Conservation (phyloP, 2,797 vertebrate genomes). For the Rhinoraja longicauda region DNA sequence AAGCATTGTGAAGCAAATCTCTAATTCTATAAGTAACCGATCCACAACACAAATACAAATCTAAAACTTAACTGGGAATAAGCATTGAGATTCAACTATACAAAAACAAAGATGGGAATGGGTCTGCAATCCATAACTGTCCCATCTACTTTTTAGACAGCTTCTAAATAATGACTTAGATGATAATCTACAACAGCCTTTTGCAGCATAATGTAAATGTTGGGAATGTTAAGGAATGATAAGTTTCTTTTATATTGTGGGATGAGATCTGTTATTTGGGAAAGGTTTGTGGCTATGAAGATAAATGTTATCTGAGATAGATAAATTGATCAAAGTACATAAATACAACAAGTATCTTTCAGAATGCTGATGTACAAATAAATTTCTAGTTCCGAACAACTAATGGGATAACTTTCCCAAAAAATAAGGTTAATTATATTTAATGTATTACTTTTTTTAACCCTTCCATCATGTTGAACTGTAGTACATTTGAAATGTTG, state of each 20-base stretch:
- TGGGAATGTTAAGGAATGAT: no score
- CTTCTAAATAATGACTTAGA: no score
- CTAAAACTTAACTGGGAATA: not conserved
- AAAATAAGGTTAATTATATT: not conserved
- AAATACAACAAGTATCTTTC: not conserved
- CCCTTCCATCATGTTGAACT: not conserved
- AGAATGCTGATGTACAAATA: not conserved
- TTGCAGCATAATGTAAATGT: no score
- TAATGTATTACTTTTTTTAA: not conserved
- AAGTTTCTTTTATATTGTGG: no score
- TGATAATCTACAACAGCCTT: no score
- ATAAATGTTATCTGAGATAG: not conserved
- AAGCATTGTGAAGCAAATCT: not conserved
- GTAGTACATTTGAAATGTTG: not conserved
- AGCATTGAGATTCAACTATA: not conserved
- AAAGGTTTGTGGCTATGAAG: not conserved
- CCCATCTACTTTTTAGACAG: no score
- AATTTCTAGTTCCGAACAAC: not conserved
- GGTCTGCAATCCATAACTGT: no score
- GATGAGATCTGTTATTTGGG: not conserved
- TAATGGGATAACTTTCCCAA: not conserved
- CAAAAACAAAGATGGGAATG: not conserved
- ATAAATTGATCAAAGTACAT: not conserved
- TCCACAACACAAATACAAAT: not conserved
- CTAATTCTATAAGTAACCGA: not conserved